Evolutionary conservation across 1,140 invertebrate genomes (phyloP).

Genomic region (Drosophila parabipectinata): DNA sequence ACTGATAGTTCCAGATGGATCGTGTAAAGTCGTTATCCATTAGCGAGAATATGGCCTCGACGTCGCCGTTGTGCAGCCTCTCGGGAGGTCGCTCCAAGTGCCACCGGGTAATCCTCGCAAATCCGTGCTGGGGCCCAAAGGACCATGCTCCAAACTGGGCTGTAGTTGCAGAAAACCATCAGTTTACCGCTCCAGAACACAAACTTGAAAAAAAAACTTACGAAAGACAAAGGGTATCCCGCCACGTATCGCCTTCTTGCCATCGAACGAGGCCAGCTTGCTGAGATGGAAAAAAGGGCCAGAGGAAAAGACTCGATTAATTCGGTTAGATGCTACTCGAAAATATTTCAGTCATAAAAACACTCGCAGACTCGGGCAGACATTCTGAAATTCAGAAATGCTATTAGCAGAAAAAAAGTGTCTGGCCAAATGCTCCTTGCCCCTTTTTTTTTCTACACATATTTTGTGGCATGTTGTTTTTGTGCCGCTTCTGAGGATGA

Average conservation of each 20-base stretch:
- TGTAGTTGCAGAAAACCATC: constrained; percentile 78
- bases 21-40: constrained; percentile 96
- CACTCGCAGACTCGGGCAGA: constrained; percentile 54
- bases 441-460: constrained; percentile 35
- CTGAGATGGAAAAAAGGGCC: constrained; percentile 86
- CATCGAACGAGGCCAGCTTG: constrained; percentile 97
- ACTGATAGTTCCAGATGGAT: constrained; percentile 97
- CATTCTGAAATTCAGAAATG: constrained; percentile 78
- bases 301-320: constrained; percentile 60
- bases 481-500: constrained; percentile 32
- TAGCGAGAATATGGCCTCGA: constrained; percentile 95
- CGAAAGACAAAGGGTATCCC: constrained; percentile 98
- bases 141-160: constrained; percentile 97
- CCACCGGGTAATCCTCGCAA: constrained; percentile 96
- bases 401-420: constrained; percentile 71
- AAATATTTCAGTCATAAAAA: constrained; percentile 70
- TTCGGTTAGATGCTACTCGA: constrained; percentile 41
- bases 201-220: constrained; percentile 87
- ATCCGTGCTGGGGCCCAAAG: constrained; percentile 96
- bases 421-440: constrained; percentile 76
- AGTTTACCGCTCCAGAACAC: neutral
- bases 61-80: constrained; percentile 93
- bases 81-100: constrained; percentile 94
- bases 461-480: constrained; percentile 39
- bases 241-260: constrained; percentile 96